phyloP scores from a whole-genome alignment of 2,797 vertebrate species.

The Hoplostethus mediterraneus region DNA sequence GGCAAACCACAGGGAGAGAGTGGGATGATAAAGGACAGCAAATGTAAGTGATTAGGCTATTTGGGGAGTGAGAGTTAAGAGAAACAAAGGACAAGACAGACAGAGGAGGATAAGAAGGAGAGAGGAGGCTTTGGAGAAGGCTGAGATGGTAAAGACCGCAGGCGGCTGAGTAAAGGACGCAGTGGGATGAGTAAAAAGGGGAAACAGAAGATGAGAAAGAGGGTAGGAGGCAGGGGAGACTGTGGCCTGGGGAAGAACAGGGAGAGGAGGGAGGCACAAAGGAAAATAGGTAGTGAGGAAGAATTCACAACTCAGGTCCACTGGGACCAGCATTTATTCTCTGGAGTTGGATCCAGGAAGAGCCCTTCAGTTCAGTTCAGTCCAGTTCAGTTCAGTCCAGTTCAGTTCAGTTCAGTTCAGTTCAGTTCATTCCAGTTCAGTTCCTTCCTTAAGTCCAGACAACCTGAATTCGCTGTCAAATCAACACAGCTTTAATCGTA shows the following conservation, averaged over 20 bases:
- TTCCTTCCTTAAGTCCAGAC: slow-evolving; percentile 50
- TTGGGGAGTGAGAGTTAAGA: neutral
- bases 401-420: too few relatives aligned
- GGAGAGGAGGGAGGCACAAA: slow-evolving; percentile 16
- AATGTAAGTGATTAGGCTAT: neutral
- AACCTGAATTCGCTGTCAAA: slow-evolving; percentile 61
- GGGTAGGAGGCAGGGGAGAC: slow-evolving; percentile 32
- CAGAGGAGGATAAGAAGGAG: slow-evolving; percentile 6
- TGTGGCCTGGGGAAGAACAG: slow-evolving; percentile 26
- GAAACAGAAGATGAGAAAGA: slow-evolving; percentile 37
- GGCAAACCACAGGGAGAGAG: too few relatives aligned
- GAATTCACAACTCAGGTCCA: slow-evolving; percentile 38
- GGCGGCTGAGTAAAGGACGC: slow-evolving; percentile 23
- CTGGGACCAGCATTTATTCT: slow-evolving; percentile 40
- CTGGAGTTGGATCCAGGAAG: slow-evolving; percentile 52
- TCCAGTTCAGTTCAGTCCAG: too few relatives aligned
- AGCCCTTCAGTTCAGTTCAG: neutral
- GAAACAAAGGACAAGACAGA: slow-evolving; percentile 23
- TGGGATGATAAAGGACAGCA: too few relatives aligned
- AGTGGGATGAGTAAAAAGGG: slow-evolving; percentile 28
- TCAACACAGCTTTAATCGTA: slow-evolving; percentile 57
- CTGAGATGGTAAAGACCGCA: slow-evolving; percentile 7
- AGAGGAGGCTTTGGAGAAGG: slow-evolving; percentile 12
- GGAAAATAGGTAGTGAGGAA: slow-evolving; percentile 43
- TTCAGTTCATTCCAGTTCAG: too few relatives aligned